Conservation (phyloP, 2,888 invertebrate species). For the Hemaris fuciformis region DNA sequence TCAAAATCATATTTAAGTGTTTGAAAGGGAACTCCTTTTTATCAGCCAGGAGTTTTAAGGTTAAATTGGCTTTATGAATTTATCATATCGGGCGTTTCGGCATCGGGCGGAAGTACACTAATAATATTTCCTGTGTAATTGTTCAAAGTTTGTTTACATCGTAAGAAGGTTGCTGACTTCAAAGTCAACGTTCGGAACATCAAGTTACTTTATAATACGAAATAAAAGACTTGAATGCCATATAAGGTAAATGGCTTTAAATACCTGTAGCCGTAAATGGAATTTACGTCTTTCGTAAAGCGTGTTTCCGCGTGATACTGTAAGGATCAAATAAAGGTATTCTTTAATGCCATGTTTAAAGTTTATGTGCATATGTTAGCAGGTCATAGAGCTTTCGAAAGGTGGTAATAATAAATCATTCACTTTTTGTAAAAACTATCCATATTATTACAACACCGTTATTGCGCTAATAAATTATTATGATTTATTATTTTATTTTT, state of each 20-base stretch:
- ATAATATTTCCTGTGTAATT: slow-evolving; percentile 5
- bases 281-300: neutral
- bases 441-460: too few species aligned
- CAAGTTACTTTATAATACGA: neutral
- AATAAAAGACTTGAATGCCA: slow-evolving; percentile 19
- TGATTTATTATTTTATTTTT: too few species aligned
- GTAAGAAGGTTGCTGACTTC: slow-evolving; percentile 26
- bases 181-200: slow-evolving; percentile 15
- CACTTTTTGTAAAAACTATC: too few species aligned
- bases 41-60: neutral
- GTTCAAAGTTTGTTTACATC: slow-evolving; percentile 17
- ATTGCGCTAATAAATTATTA: too few species aligned
- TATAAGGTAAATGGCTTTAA: slow-evolving; percentile 14
- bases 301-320: neutral
- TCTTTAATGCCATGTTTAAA: neutral
- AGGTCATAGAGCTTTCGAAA: neutral
- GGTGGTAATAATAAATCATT: neutral
- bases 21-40: neutral
- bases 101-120: too few species aligned
- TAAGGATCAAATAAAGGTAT: neutral
- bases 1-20: too few species aligned
- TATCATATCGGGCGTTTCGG: neutral
- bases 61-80: neutral
- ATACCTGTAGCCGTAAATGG: neutral
- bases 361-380: neutral